phyloP scores from a whole-genome alignment of 2,888 invertebrate genomes.

The Agrotis ipsilon region DNA sequence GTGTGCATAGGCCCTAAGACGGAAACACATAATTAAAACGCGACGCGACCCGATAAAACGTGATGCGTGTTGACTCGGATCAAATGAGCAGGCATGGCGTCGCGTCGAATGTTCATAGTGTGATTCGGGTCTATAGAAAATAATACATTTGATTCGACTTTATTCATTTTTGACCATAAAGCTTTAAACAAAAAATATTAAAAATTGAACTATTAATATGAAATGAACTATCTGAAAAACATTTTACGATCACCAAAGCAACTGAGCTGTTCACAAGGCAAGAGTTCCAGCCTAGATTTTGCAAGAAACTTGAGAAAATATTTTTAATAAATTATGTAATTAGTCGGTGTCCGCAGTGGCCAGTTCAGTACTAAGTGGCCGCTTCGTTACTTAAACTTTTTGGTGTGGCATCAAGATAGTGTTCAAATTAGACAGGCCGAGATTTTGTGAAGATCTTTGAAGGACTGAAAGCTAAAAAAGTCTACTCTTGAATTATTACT shows the following conservation, averaged over 20 bases:
- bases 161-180: no score
- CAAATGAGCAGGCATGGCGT: no score
- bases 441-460: not conserved
- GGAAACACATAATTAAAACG: no score
- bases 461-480: not conserved
- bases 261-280: not conserved
- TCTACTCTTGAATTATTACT: not conserved
- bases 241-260: not conserved
- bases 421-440: not conserved
- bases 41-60: no score
- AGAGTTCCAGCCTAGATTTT: not conserved
- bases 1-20: no score
- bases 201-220: no score
- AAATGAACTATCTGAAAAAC: not conserved
- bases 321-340: slow-evolving; percentile 11
- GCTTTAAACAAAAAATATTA: no score
- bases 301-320: not conserved
- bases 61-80: no score
- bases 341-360: not conserved
- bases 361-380: not conserved
- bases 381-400: slow-evolving; percentile 5
- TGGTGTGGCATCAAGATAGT: slow-evolving; percentile 20
- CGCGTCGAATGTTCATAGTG: no score
- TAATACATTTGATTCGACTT: no score
- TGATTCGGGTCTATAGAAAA: no score